phyloP scores from a whole-genome alignment of 1,140 invertebrate species.

The Drosophila repletoides region DNA sequence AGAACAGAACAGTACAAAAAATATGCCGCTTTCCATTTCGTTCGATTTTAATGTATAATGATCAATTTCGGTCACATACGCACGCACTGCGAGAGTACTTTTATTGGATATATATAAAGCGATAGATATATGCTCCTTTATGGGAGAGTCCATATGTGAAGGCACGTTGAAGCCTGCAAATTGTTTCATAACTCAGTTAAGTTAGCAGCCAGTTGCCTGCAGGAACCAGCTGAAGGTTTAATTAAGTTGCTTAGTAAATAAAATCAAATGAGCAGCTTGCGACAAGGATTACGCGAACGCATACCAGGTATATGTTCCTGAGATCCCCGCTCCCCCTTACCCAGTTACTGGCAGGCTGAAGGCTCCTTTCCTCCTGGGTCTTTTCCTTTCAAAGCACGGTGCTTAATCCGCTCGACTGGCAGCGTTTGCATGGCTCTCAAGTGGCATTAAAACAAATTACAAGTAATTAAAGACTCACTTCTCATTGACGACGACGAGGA shows the following conservation, averaged over 20 bases:
- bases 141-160: neutral
- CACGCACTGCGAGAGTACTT: neutral
- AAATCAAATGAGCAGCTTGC: conserved; percentile 68
- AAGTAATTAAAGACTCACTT: conserved; percentile 72
- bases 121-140: neutral
- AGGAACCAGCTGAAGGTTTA: conserved; percentile 59
- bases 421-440: conserved; percentile 48
- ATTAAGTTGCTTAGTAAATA: conserved; percentile 73
- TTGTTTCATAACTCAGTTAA: conserved; percentile 75
- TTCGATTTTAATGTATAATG: conserved; percentile 67
- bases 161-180: conserved; percentile 27
- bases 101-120: neutral
- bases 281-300: conserved; percentile 32
- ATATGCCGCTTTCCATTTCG: conserved; percentile 21
- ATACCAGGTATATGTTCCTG: neutral
- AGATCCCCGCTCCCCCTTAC: too few relatives aligned
- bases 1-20: neutral
- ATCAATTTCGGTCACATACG: conserved; percentile 46
- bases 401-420: conserved; percentile 46
- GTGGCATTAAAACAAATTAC: conserved; percentile 78
- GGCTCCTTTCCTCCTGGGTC: conserved; percentile 6
- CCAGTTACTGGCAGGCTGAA: too few relatives aligned
- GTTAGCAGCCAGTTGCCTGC: conserved; percentile 27
- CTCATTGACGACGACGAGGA: conserved; percentile 47
- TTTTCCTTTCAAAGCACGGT: conserved; percentile 3